phyloP scores from a whole-genome alignment of 2,888 invertebrate genomes.

The Polylopha cassiicola region DNA sequence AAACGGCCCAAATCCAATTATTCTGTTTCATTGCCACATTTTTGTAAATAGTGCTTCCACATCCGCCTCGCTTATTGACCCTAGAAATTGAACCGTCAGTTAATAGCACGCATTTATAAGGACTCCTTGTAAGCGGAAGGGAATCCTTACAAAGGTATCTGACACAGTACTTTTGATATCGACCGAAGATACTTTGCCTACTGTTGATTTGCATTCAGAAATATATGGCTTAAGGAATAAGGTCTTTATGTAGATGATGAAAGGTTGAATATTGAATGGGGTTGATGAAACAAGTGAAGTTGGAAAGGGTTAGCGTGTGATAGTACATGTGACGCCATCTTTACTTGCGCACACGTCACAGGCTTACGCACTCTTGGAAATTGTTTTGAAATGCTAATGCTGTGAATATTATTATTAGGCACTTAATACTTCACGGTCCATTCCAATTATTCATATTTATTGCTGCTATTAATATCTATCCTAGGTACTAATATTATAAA shows the following conservation, averaged over 20 bases:
- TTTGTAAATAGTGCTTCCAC: slow-evolving; percentile 22
- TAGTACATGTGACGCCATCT: slow-evolving; percentile 10
- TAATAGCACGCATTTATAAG: slow-evolving; percentile 46
- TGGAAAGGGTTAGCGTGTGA: slow-evolving; percentile 10
- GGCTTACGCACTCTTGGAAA: slow-evolving; percentile 4
- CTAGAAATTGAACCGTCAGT: slow-evolving; percentile 43
- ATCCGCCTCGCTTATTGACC: slow-evolving; percentile 35
- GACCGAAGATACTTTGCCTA: slow-evolving; percentile 32
- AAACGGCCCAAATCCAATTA: slow-evolving; percentile 20
- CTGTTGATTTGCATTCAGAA: slow-evolving; percentile 4
- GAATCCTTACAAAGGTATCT: slow-evolving; percentile 44
- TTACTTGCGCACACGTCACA: slow-evolving; percentile 11
- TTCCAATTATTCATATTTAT: no score
- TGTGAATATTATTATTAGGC: slow-evolving; percentile 1
- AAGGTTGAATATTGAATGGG: slow-evolving; percentile 2
- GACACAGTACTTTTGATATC: slow-evolving; percentile 49
- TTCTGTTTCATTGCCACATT: background rate
- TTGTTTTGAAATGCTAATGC: slow-evolving; percentile 11
- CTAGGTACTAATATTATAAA: no score
- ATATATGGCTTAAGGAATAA: no score
- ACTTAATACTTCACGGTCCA: no score
- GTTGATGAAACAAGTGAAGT: background rate
- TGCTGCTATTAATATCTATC: no score
- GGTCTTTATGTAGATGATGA: background rate
- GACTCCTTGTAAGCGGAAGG: slow-evolving; percentile 47